These are phyloP conservation scores for Neolamprologus kungweensis DNA, from an alignment of 2,113 vertebrate genomes.

Conservation along the genomic window DNA sequence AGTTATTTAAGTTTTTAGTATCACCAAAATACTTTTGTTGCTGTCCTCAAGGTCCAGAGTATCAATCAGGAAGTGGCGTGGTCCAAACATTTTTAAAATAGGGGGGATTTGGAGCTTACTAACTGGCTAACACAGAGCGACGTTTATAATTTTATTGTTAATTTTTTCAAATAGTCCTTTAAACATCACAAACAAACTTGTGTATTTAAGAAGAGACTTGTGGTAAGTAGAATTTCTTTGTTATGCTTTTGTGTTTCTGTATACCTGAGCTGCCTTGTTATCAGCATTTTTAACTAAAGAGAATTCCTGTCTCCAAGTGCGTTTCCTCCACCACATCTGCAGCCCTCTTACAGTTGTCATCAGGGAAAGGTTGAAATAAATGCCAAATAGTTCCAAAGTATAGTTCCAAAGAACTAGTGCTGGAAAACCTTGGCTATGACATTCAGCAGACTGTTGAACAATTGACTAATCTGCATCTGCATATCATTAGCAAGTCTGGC, in stretches of 20 bases:
- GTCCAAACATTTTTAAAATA: background rate
- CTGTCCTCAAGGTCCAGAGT: background rate
- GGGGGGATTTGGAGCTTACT: background rate
- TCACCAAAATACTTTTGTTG: accelerated
- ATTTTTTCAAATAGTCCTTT: background rate
- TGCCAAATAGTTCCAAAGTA: background rate
- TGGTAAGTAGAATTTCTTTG: background rate
- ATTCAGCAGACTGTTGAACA: background rate
- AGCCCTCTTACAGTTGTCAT: background rate
- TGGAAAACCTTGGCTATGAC: background rate
- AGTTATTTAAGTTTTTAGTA: accelerated
- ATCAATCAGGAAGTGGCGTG: background rate
- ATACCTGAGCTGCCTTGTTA: background rate
- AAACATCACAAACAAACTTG: background rate
- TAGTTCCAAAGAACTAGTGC: background rate
- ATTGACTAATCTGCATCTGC: background rate
- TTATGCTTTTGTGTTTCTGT: background rate
- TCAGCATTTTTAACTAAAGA: background rate
- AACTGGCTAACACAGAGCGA: accelerated
- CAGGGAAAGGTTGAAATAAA: background rate
- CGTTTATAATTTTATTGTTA: background rate
- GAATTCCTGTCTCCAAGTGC: background rate
- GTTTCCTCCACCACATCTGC: background rate
- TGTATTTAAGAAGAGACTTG: background rate
- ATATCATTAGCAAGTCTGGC: background rate